These are phyloP conservation scores for Anthophora plumipes DNA, from an alignment of 2,888 invertebrate species.

Conservation along the genomic window DNA sequence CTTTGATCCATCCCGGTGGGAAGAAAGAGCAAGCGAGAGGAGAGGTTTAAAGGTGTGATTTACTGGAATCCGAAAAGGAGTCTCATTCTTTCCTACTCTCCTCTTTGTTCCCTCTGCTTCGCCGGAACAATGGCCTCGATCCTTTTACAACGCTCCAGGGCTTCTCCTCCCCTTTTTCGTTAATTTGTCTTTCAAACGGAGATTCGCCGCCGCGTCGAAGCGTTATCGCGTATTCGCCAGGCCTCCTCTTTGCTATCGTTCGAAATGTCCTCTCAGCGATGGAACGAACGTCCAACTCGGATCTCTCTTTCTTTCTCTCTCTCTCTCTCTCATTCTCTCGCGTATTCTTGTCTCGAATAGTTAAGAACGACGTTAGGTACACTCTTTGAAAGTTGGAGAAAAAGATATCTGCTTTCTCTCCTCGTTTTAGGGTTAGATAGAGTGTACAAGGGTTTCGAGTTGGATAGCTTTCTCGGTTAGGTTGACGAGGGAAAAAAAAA, in stretches of 20 bases:
- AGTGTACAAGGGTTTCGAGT: background rate
- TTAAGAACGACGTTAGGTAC: background rate
- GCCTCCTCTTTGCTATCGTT: background rate
- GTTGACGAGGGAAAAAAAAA: too few relatives aligned
- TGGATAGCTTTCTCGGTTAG: background rate
- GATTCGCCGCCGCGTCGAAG: slow-evolving; percentile 6
- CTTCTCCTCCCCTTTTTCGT: slow-evolving; percentile 5
- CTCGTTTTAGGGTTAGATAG: background rate
- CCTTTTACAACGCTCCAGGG: slow-evolving; percentile 23
- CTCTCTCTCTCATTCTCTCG: too few relatives aligned
- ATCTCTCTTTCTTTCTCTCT: background rate
- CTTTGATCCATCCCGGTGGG: slow-evolving; percentile 32
- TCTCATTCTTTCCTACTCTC: slow-evolving; percentile 15
- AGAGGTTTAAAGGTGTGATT: slow-evolving; percentile 55
- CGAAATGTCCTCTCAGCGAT: background rate
- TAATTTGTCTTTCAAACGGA: slow-evolving; percentile 33
- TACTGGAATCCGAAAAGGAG: slow-evolving; percentile 30
- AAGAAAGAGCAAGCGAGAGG: too few relatives aligned
- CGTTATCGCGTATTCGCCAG: slow-evolving; percentile 8
- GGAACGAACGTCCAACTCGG: background rate
- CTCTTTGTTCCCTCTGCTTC: slow-evolving; percentile 13
- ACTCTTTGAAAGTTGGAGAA: background rate
- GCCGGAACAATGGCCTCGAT: slow-evolving; percentile 43
- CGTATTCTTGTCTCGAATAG: background rate
- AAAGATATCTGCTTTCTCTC: background rate